phyloP scores from a whole-genome alignment of 2,888 invertebrate species.

The Acleris cristana region DNA sequence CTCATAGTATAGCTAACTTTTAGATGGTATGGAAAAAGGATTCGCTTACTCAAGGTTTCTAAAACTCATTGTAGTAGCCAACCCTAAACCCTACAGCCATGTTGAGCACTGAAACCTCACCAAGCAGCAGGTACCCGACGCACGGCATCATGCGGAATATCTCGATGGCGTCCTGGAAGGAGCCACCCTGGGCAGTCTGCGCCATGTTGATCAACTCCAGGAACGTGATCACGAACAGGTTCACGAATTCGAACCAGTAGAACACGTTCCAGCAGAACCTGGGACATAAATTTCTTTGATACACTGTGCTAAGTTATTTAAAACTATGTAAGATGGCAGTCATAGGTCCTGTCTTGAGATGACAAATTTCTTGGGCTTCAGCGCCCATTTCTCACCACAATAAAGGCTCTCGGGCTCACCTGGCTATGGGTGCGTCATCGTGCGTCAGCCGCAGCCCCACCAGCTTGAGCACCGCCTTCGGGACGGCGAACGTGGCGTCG shows the following conservation, averaged over 20 bases:
- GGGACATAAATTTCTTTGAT: not conserved
- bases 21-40: no score
- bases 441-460: slow-evolving; percentile 58
- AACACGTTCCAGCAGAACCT: slow-evolving; percentile 61
- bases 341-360: no score
- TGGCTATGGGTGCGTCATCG: slow-evolving; percentile 49
- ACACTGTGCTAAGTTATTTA: no score
- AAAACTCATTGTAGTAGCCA: no score
- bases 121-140: slow-evolving; percentile 61
- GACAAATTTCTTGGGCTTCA: no score
- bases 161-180: slow-evolving; percentile 59
- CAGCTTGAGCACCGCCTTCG: slow-evolving; percentile 51
- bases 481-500: slow-evolving; percentile 55
- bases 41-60: no score
- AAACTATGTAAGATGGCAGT: no score
- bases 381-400: no score
- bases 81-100: no score
- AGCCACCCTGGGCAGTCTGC: slow-evolving; percentile 53
- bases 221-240: slow-evolving; percentile 54
- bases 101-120: slow-evolving; percentile 46
- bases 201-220: slow-evolving; percentile 59
- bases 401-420: slow-evolving; percentile 39
- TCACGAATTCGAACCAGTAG: slow-evolving; percentile 65
- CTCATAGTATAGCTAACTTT: no score
- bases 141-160: slow-evolving; percentile 71